Conservation (phyloP, 2,888 invertebrate species). For the Drosophila mettleri region DNA sequence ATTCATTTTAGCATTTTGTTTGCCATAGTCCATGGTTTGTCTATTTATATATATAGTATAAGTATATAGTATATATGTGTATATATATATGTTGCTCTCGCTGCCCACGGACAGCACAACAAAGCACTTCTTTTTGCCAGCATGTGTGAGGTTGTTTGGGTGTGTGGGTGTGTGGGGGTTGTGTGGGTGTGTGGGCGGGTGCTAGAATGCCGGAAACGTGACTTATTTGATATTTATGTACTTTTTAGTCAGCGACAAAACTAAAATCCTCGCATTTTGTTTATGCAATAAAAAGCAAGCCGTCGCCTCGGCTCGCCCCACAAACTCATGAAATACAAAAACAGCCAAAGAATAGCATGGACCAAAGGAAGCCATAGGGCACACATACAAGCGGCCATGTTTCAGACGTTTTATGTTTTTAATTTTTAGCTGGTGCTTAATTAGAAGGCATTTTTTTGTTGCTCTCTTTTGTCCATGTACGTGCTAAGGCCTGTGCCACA, state of each 20-base stretch:
- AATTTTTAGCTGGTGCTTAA: constrained; percentile 63
- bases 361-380: background rate
- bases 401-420: constrained; percentile 43
- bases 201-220: constrained; percentile 71
- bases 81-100: constrained; percentile 21
- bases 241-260: constrained; percentile 65
- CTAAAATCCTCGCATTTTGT: constrained; percentile 47
- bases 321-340: constrained; percentile 29
- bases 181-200: constrained; percentile 21
- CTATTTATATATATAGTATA: constrained; percentile 35
- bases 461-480: constrained; percentile 27
- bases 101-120: constrained; percentile 72
- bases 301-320: constrained; percentile 6
- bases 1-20: constrained; percentile 61
- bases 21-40: constrained; percentile 48
- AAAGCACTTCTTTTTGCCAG: constrained; percentile 58
- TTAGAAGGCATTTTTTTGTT: constrained; percentile 60
- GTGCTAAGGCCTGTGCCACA: constrained; percentile 39
- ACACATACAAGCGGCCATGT: constrained; percentile 18
- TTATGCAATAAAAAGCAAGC: constrained; percentile 54
- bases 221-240: constrained; percentile 79
- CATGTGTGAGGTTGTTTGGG: constrained; percentile 15
- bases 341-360: background rate
- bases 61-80: background rate
- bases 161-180: constrained; percentile 12